A percentile compares a stretch with the other conserved stretches of the same genome.
Evolutionary conservation across 1,140 invertebrate genomes (phyloP).

Genomic region (Phortica variegata): DNA sequence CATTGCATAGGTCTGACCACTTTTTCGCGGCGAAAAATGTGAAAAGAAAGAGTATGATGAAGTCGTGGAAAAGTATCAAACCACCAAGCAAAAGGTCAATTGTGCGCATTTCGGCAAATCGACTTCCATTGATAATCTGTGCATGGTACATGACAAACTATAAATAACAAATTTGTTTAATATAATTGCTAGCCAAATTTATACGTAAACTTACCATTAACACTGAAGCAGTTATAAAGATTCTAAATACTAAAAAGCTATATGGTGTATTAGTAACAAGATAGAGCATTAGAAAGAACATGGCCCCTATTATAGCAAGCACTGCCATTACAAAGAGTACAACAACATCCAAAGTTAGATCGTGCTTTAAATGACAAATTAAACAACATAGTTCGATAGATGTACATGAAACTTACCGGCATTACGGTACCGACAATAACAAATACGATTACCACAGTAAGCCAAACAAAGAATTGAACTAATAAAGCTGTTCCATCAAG

Average conservation of each 20-base stretch:
- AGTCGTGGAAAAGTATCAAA: slow-evolving; percentile 30
- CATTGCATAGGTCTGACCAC: slow-evolving; percentile 19
- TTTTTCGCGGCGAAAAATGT: slow-evolving; percentile 21
- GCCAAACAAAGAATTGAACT: slow-evolving; percentile 15
- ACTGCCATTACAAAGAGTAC: slow-evolving; percentile 24
- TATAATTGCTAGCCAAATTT: too few relatives aligned
- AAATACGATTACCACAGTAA: slow-evolving; percentile 12
- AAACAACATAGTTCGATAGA: neutral
- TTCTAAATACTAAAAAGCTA: slow-evolving; percentile 11
- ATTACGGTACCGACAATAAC: slow-evolving; percentile 16
- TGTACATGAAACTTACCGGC: slow-evolving; percentile 16
- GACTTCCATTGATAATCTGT: slow-evolving; percentile 35
- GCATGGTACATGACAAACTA: slow-evolving; percentile 42
- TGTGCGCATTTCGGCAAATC: slow-evolving; percentile 34
- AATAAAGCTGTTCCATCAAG: slow-evolving; percentile 20
- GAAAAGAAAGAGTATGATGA: slow-evolving; percentile 27
- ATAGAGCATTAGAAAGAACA: slow-evolving; percentile 34
- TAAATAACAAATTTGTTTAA: too few relatives aligned
- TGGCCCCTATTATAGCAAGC: slow-evolving; percentile 19
- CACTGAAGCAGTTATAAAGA: slow-evolving; percentile 10
- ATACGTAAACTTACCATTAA: too few relatives aligned
- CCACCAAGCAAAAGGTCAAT: slow-evolving; percentile 26
- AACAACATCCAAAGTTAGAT: slow-evolving; percentile 31
- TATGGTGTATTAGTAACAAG: slow-evolving; percentile 22
- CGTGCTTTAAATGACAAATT: slow-evolving; percentile 11